Percentiles rank a stretch among this genome's conserved stretches.
phyloP scores from a whole-genome alignment of 2,888 invertebrate species.

The Anagyrus pseudococci region DNA sequence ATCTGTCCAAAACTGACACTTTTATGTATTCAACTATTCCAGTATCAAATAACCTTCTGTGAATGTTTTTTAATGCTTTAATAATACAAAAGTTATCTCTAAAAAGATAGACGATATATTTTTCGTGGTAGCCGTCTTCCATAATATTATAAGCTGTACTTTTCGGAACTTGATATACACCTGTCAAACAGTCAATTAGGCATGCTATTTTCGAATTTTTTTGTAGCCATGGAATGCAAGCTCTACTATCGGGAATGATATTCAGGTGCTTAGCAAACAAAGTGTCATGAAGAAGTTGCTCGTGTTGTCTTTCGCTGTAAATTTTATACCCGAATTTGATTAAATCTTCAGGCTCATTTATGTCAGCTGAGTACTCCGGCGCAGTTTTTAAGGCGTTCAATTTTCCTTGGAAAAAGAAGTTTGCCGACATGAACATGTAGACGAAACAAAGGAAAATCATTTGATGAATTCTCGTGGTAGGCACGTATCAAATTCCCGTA shows the following conservation, averaged over 20 bases:
- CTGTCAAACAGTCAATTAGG: neutral
- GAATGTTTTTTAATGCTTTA: neutral
- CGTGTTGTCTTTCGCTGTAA: constrained; percentile 12
- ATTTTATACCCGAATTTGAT: neutral
- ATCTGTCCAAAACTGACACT: neutral
- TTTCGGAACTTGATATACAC: neutral
- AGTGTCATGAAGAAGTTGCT: neutral
- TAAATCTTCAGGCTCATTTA: neutral
- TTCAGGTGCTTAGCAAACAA: neutral
- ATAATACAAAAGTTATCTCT: constrained; percentile 8
- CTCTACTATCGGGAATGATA: neutral
- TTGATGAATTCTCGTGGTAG: neutral
- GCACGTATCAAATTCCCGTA: neutral
- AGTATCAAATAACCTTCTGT: neutral
- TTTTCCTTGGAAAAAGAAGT: constrained; percentile 14
- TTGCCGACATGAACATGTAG: neutral
- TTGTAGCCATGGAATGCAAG: neutral
- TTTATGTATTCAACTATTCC: neutral
- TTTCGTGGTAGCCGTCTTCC: neutral
- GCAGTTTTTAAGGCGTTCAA: constrained; percentile 7
- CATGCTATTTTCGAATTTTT: neutral
- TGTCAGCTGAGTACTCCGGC: neutral
- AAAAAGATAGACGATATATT: neutral
- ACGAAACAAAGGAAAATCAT: neutral
- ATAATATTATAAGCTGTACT: constrained; percentile 1